Percentiles rank a stretch among this genome's conserved stretches.
phyloP scores from a whole-genome alignment of 2,888 invertebrate genomes.

The Bombyx huttoni region DNA sequence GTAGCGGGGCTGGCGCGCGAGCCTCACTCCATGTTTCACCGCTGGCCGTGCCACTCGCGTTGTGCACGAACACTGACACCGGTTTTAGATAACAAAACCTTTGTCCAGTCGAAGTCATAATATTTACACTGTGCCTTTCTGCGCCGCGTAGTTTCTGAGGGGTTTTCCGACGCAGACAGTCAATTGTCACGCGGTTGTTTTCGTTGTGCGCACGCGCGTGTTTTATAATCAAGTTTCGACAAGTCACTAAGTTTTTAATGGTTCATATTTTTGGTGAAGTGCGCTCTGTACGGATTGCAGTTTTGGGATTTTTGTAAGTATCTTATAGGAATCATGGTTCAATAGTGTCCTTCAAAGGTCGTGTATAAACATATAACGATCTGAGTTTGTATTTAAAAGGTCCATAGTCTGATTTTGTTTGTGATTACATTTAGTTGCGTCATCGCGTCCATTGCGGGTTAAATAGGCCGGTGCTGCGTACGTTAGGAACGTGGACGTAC shows the following conservation, averaged over 20 bases:
- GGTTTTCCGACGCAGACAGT: constrained; percentile 61
- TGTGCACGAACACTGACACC: constrained; percentile 50
- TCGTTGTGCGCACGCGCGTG: constrained; percentile 58
- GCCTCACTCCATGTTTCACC: constrained; percentile 64
- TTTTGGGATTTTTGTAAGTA: constrained; percentile 50
- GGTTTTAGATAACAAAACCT: constrained; percentile 70
- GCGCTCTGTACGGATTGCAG: constrained; percentile 53
- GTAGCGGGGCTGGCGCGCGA: constrained; percentile 68
- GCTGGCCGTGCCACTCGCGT: constrained; percentile 58
- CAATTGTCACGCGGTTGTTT: constrained; percentile 60
- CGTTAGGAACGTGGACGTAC: constrained; percentile 2
- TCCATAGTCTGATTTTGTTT: not conserved
- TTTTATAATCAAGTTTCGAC: constrained; percentile 55
- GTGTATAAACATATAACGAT: too few relatives aligned
- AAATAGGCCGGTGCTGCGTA: not conserved
- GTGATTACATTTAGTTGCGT: constrained; percentile 9
- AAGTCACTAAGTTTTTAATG: constrained; percentile 41
- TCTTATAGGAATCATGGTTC: constrained; percentile 4
- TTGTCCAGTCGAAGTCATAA: constrained; percentile 67
- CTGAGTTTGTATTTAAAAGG: too few relatives aligned
- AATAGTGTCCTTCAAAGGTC: not conserved
- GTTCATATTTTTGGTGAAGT: constrained; percentile 38
- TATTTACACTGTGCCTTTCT: constrained; percentile 58
- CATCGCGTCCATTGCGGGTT: constrained; percentile 4
- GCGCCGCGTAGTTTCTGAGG: constrained; percentile 57